These are phyloP conservation scores for Pholis gunnellus DNA, from an alignment of 2,113 vertebrate genomes.

Conservation along the genomic window DNA sequence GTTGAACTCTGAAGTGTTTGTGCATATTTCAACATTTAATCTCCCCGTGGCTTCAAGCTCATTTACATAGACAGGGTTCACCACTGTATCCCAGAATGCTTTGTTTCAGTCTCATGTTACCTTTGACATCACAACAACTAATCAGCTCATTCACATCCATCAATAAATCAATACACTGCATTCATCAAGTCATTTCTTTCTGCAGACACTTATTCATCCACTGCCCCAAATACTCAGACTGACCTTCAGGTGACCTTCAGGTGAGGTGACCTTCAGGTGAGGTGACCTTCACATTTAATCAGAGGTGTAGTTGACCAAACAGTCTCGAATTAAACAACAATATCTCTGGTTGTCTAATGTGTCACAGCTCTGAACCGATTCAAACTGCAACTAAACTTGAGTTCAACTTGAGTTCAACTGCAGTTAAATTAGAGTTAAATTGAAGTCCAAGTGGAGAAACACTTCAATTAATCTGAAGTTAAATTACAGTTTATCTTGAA, in stretches of 20 bases:
- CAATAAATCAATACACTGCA: conserved; percentile 19
- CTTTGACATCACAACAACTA: conserved; percentile 21
- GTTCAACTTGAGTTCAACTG: background rate
- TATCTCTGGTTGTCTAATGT: background rate
- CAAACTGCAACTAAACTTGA: background rate
- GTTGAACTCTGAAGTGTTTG: background rate
- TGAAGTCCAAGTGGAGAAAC: background rate
- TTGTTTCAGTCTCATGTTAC: conserved; percentile 9
- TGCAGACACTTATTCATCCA: background rate
- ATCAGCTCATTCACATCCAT: conserved; percentile 1
- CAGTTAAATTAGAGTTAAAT: background rate
- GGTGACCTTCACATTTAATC: background rate
- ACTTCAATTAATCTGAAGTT: background rate
- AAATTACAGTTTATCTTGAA: background rate
- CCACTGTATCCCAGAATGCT: conserved; percentile 27
- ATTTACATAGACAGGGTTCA: background rate
- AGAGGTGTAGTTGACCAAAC: background rate
- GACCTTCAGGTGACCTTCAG: background rate
- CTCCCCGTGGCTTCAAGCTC: conserved; percentile 6
- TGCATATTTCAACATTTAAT: conserved; percentile 29
- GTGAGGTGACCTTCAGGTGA: background rate
- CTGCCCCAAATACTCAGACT: background rate
- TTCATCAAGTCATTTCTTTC: conserved; percentile 14
- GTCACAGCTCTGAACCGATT: background rate
- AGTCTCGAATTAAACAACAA: background rate